Evolutionary conservation across 2,113 vertebrate species (phyloP).

Genomic region (Lonchura striata): DNA sequence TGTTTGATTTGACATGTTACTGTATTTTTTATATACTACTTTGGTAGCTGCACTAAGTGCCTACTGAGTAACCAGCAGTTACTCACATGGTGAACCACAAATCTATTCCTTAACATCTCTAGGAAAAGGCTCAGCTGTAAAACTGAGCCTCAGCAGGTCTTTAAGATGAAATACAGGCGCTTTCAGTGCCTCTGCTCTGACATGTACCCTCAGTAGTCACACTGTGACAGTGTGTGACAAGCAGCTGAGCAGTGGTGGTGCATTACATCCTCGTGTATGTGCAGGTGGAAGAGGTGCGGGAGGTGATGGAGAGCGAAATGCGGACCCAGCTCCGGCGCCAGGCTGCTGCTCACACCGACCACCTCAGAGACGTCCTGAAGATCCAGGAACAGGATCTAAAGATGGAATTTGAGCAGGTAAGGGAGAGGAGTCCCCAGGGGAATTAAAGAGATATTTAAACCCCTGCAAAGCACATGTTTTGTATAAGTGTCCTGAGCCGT

Average conservation of each 20-base stretch:
- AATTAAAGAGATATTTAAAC: not conserved
- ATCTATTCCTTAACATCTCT: accelerated
- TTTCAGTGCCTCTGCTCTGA: not conserved
- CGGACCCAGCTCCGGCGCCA: constrained; percentile 94
- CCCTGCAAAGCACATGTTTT: not conserved
- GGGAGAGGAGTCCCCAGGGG: not conserved
- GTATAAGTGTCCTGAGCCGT: accelerated
- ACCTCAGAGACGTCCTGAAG: constrained; percentile 88
- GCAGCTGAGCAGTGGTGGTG: accelerated
- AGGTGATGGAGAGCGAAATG: constrained; percentile 96
- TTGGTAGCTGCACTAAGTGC: not conserved
- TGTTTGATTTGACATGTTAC: accelerated
- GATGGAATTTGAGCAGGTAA: constrained; percentile 86
- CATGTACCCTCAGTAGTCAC: accelerated
- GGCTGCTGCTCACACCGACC: constrained; percentile 93
- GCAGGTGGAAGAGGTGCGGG: constrained; percentile 87
- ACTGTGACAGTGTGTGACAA: accelerated
- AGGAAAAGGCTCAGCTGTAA: not conserved
- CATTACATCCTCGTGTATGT: not conserved
- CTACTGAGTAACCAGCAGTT: not conserved
- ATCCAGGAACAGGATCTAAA: constrained; percentile 92
- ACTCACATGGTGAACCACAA: accelerated
- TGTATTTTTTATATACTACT: not conserved
- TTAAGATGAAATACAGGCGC: not conserved
- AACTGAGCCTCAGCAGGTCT: not conserved